phyloP scores from a whole-genome alignment of 2,888 invertebrate species.

The Hermaeophaga mercurialis region DNA sequence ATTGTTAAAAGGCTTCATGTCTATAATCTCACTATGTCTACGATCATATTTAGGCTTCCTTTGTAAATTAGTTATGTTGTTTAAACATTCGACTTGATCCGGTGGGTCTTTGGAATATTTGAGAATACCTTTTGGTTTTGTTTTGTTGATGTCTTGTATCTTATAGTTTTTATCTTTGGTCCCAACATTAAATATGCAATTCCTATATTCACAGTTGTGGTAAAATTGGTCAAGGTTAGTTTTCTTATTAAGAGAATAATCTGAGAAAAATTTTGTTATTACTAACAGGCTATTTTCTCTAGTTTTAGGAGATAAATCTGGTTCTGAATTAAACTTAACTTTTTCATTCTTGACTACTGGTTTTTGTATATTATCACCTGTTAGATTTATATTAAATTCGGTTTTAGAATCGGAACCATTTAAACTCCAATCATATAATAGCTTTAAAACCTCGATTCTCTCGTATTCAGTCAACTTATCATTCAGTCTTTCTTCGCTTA shows the following conservation, averaged over 20 bases:
- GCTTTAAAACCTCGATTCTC: slow-evolving; percentile 54
- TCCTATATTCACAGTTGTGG: slow-evolving; percentile 55
- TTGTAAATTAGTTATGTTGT: slow-evolving; percentile 43
- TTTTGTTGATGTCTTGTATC: slow-evolving; percentile 57
- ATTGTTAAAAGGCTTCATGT: slow-evolving; percentile 57
- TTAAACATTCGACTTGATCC: slow-evolving; percentile 43
- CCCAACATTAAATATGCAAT: slow-evolving; percentile 58
- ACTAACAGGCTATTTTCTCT: slow-evolving; percentile 22
- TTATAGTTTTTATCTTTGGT: slow-evolving; percentile 57
- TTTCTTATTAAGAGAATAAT: slow-evolving; percentile 31
- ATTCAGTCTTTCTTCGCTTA: slow-evolving; percentile 48
- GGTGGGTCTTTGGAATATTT: slow-evolving; percentile 49
- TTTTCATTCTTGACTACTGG: slow-evolving; percentile 32
- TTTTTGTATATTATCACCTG: slow-evolving; percentile 24
- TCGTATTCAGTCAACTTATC: slow-evolving; percentile 55
- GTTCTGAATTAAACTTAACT: slow-evolving; percentile 49
- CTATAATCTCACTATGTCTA: slow-evolving; percentile 61
- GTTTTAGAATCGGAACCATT: slow-evolving; percentile 54
- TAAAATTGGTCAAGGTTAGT: slow-evolving; percentile 44
- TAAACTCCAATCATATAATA: slow-evolving; percentile 56
- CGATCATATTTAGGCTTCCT: slow-evolving; percentile 50
- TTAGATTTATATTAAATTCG: slow-evolving; percentile 44
- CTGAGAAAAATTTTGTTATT: slow-evolving; percentile 30
- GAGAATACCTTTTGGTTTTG: slow-evolving; percentile 49
- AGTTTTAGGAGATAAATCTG: slow-evolving; percentile 49